Evolutionary conservation across 2,888 invertebrate species (phyloP).

Genomic region (Dinocampus coccinellae): DNA sequence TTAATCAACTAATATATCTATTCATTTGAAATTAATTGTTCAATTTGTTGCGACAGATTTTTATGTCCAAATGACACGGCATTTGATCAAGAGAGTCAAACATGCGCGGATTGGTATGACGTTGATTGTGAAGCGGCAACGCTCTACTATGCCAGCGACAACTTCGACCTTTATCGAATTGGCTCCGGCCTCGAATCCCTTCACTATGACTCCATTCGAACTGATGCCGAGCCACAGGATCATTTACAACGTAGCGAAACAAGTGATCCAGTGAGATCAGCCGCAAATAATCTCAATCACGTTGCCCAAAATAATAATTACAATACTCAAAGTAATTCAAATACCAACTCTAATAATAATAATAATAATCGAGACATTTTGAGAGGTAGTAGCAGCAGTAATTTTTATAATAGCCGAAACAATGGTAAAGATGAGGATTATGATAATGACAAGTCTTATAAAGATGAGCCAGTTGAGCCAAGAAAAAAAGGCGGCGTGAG

Average conservation of each 20-base stretch:
- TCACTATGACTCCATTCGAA: constrained; percentile 65
- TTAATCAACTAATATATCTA: no score
- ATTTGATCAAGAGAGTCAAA: constrained; percentile 93
- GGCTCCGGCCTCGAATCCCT: constrained; percentile 76
- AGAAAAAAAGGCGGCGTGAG: constrained; percentile 57
- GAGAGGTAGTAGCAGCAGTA: constrained; percentile 59
- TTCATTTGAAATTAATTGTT: no score
- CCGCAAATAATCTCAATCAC: constrained; percentile 58
- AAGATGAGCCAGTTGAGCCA: constrained; percentile 68
- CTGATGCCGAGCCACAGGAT: constrained; percentile 64
- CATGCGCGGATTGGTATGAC: constrained; percentile 92
- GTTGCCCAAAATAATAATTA: constrained; percentile 58
- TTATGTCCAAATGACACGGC: constrained; percentile 91
- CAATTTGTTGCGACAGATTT: constrained; percentile 74
- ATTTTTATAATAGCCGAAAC: constrained; percentile 63
- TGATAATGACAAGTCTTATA: constrained; percentile 70
- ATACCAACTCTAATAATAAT: no score
- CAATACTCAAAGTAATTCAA: constrained; percentile 61
- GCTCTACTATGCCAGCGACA: constrained; percentile 84
- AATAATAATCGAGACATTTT: constrained; percentile 51
- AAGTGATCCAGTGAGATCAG: constrained; percentile 68
- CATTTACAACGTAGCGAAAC: constrained; percentile 68
- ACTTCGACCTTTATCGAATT: constrained; percentile 87
- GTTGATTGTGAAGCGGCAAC: constrained; percentile 88
- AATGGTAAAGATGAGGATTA: constrained; percentile 71